Base-by-base conservation (phyloP, 2,888 invertebrate genomes). In the Cerastis leucographa region DNA sequence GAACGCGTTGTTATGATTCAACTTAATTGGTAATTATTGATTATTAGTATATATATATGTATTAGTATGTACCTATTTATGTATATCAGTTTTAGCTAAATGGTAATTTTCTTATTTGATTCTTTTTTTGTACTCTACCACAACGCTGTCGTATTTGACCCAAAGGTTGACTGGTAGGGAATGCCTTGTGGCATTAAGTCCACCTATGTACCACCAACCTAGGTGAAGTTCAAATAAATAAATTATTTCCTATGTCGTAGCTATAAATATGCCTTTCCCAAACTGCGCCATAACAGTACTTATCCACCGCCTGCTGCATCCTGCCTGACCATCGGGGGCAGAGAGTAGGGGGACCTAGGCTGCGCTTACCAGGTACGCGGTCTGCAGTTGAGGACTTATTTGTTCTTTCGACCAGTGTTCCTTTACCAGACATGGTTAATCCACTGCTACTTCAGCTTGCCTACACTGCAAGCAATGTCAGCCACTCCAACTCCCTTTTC, bases 21-120 rank as follows among this genome's bases (percentile, higher is more conserved):
- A 75, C 12, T 44, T 29, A 75, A 75, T 54, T 44, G 75, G 54
- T 54, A 12, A 72, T 73, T 74, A 74, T 54, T 29, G 29, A 42
- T 54, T 6, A n/a, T n/a, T n/a, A n/a, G n/a, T n/a, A n/a, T n/a
- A n/a, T n/a, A n/a, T n/a, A n/a, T n/a, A n/a, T n/a, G n/a, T n/a
- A n/a, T n/a, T n/a, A n/a, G n/a, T n/a, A n/a, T n/a, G n/a, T n/a
- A n/a, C n/a, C n/a, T n/a, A n/a, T n/a, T n/a, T n/a, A n/a, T n/a
- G n/a, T n/a, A n/a, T n/a, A n/a, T n/a, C n/a, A n/a, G n/a, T n/a
- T n/a, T n/a, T n/a, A n/a, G n/a, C n/a, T n/a, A n/a, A n/a, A n/a
- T n/a, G n/a, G n/a, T n/a, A n/a, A n/a, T n/a, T n/a, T n/a, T n/a
- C n/a, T n/a, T n/a, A n/a, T n/a, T n/a, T n/a, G n/a, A n/a, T n/a